A percentile compares a stretch with the other conserved stretches of the same genome.
These are phyloP conservation scores for Frieseomelitta varia DNA, from an alignment of 1,140 invertebrate genomes.

Conservation along the genomic window DNA sequence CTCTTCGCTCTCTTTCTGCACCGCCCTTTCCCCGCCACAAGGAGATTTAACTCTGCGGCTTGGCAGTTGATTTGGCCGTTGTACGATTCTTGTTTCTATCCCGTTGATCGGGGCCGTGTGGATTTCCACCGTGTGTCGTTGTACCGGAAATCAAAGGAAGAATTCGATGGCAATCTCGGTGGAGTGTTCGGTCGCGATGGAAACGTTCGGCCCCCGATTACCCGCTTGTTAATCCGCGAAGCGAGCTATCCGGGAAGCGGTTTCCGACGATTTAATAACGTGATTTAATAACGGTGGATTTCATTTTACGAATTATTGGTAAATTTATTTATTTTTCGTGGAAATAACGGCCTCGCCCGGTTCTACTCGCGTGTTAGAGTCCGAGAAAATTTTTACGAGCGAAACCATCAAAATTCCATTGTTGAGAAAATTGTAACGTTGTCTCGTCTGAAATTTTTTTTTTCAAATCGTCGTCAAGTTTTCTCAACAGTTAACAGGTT, in stretches of 20 bases:
- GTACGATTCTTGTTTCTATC: background rate
- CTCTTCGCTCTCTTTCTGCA: no score
- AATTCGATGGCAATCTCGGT: background rate
- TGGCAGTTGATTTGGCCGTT: slow-evolving; percentile 21
- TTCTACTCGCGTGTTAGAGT: no score
- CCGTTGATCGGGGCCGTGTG: slow-evolving; percentile 19
- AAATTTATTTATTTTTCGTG: background rate
- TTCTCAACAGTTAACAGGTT: no score
- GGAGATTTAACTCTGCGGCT: slow-evolving; percentile 45
- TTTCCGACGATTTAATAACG: background rate
- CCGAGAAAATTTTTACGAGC: no score
- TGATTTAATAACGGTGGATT: background rate
- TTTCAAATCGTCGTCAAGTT: no score
- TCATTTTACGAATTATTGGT: background rate
- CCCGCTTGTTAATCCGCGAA: background rate
- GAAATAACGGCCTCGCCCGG: no score
- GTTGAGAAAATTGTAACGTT: no score
- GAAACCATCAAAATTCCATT: no score
- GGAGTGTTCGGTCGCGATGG: background rate
- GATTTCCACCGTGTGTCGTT: background rate
- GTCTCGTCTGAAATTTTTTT: no score
- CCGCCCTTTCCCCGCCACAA: background rate
- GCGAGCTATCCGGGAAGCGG: background rate
- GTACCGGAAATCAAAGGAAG: background rate
- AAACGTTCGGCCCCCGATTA: background rate